These are phyloP conservation scores for Cephonodes hylas DNA, from an alignment of 2,888 invertebrate species.

Conservation along the genomic window DNA sequence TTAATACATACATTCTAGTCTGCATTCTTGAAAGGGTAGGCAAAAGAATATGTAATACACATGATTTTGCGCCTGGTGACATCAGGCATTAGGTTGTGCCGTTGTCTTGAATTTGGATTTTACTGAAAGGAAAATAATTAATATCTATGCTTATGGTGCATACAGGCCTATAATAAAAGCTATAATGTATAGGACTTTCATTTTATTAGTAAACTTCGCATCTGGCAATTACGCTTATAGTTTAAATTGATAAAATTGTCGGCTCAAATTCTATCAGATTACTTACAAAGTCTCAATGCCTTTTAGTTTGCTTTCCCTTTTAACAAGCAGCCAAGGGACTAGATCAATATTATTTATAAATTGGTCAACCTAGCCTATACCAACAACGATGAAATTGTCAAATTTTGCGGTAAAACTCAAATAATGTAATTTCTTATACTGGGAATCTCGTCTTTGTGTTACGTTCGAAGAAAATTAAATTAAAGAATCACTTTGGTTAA, in stretches of 20 bases:
- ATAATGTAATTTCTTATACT: neutral
- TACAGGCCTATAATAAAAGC: too few relatives aligned
- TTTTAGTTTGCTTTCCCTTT: neutral
- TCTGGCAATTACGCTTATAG: too few relatives aligned
- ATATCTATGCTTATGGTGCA: too few relatives aligned
- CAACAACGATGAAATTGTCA: neutral
- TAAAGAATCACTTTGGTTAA: neutral
- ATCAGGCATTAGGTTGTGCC: too few relatives aligned
- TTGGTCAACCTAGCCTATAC: neutral
- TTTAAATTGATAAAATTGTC: neutral
- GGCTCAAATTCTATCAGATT: neutral
- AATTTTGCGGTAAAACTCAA: neutral
- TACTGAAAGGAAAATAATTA: too few relatives aligned
- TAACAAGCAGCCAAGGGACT: too few relatives aligned
- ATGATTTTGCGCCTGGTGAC: too few relatives aligned
- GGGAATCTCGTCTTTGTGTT: neutral
- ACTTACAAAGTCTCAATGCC: neutral
- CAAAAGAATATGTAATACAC: too few relatives aligned
- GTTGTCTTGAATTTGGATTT: too few relatives aligned
- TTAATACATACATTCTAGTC: neutral
- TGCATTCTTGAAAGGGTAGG: too few relatives aligned
- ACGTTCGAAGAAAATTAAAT: neutral
- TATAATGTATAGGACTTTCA: too few relatives aligned
- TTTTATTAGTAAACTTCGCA: too few relatives aligned
- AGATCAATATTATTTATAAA: neutral